phyloP scores from a whole-genome alignment of 2,113 vertebrate genomes.

The Rhodinocichla rosea region DNA sequence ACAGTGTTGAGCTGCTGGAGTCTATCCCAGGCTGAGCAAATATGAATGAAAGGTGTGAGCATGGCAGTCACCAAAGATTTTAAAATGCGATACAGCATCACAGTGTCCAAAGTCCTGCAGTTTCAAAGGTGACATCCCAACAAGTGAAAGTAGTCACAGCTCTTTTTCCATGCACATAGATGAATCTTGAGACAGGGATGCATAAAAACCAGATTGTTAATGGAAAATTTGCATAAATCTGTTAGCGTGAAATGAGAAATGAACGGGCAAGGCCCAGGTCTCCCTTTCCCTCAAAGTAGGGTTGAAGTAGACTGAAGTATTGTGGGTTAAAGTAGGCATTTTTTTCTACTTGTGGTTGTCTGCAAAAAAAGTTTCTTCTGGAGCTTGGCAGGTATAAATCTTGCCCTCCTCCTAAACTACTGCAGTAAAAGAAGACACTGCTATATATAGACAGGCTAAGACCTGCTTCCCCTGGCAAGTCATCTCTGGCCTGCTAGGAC shows the following conservation, averaged over 20 bases:
- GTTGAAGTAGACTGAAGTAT: too few species aligned
- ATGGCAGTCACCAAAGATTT: background rate
- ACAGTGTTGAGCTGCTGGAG: background rate
- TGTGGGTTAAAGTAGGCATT: fast-evolving
- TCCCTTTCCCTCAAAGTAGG: background rate
- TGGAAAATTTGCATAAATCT: background rate
- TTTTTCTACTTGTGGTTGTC: background rate
- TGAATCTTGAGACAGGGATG: background rate
- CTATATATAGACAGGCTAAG: background rate
- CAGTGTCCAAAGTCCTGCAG: background rate
- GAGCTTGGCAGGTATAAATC: background rate
- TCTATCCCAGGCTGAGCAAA: background rate
- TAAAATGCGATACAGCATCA: background rate
- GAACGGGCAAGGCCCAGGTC: background rate
- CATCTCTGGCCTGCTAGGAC: background rate
- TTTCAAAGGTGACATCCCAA: background rate
- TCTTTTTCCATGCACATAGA: background rate
- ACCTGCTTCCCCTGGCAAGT: background rate
- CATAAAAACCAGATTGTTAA: background rate
- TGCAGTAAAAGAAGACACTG: background rate
- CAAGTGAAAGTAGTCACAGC: background rate
- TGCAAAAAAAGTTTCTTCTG: background rate
- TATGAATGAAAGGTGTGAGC: conserved; percentile 27
- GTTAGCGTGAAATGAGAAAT: background rate
- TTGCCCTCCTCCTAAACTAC: background rate